These are phyloP conservation scores for Scaptomyza polygonia DNA, from an alignment of 2,888 invertebrate genomes.

Conservation along the genomic window DNA sequence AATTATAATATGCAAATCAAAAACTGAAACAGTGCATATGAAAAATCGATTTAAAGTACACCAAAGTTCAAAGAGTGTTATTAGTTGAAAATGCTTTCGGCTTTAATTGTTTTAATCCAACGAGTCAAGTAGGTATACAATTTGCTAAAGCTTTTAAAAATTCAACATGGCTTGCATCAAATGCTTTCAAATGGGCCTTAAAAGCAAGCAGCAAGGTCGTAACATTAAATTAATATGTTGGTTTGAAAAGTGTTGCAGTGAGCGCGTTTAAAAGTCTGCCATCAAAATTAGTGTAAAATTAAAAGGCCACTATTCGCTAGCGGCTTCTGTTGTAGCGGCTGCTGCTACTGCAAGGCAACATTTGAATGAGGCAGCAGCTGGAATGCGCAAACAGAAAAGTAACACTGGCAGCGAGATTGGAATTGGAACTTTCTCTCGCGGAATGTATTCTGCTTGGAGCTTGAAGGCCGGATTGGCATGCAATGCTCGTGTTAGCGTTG, in stretches of 20 bases:
- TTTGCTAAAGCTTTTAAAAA: too few species aligned
- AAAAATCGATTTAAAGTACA: not conserved
- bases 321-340: conserved; percentile 28
- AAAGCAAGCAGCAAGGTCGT: conserved; percentile 1
- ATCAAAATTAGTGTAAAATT: conserved; percentile 19
- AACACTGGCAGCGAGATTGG: not conserved
- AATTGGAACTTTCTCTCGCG: not conserved
- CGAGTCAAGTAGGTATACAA: too few species aligned
- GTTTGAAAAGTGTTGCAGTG: not conserved
- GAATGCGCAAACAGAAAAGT: conserved; percentile 20
- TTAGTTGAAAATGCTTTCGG: too few species aligned
- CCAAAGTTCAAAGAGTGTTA: not conserved
- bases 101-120: too few species aligned
- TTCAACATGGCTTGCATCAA: not conserved
- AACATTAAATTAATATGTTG: conserved; percentile 25
- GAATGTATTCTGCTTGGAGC: conserved; percentile 1
- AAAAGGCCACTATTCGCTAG: conserved; percentile 7
- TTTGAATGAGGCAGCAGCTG: conserved; percentile 25
- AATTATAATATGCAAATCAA: not conserved
- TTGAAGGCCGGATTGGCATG: conserved; percentile 55
- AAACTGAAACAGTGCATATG: not conserved
- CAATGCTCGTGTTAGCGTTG: conserved; percentile 56
- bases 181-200: not conserved
- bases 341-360: conserved; percentile 18
- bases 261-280: conserved; percentile 15